Base-by-base conservation (phyloP, 1,140 invertebrate genomes). In the Drosophila persimilis region DNA sequence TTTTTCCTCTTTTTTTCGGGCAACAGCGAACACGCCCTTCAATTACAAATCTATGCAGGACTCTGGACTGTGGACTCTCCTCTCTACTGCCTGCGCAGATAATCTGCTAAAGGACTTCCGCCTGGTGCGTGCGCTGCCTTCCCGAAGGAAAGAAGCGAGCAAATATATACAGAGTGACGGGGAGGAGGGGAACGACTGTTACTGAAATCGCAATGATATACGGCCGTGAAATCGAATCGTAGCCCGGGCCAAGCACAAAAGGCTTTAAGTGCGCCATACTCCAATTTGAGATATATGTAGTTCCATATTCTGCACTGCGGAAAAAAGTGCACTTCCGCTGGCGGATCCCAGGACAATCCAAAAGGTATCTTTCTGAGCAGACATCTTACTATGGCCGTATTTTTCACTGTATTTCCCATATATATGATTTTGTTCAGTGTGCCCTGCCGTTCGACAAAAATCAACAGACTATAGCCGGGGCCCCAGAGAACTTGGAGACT, bases 61-160 rank as follows among this genome's bases (percentile, higher is more conserved):
- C 35, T 39, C 11, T 39, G 35, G 35, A 11, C 35, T 39, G 1
- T 5, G 35, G 69, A 63, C 52, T 62, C 54, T 46, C 47, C 43
- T 43, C 45, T 54, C 62, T 48, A 20, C 24, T 50, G 55, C 56
- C 77, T 80, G 71, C 35, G 57, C 80, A 77, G 84, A 90, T 90
- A 90, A 90, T 90, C 89, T 90, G 69, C 78, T 83, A 90, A 90
- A 90, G 80, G 73, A 90, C 89, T 90, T 90, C 89, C 89, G 89
- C 70, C 63, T 55, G 65, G 73, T 90, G 88, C 88, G 88, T 86
- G 78, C 55, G 69, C 73, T 75, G 73, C 67, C 58, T 71, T 57
- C 53, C 51, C 71, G 57, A 75, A 79, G 71, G 51, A 58, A 64
- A 59, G 44, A 60, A 52, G 56, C 41, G 46, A 59, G 26, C 48